A percentile compares a stretch with the other conserved stretches of the same genome.
phyloP scores from a whole-genome alignment of 2,888 invertebrate species.

The Eristalis pertinax region DNA sequence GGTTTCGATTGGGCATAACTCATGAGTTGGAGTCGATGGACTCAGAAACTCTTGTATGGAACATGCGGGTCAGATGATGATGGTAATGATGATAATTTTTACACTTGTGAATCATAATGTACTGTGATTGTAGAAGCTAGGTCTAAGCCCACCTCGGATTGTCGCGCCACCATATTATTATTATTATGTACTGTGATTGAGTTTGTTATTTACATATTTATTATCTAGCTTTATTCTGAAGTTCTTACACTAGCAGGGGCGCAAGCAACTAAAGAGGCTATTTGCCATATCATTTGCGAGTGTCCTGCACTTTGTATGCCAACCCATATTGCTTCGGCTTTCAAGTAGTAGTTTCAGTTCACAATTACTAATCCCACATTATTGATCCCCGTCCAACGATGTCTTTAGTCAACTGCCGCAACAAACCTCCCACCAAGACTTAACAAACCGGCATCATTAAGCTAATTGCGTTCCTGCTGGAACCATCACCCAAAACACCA shows the following conservation, averaged over 20 bases:
- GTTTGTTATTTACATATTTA: too few relatives aligned
- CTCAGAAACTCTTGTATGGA: too few relatives aligned
- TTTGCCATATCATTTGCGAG: neutral
- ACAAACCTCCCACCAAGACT: neutral
- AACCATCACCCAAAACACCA: neutral
- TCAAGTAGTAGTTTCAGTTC: neutral
- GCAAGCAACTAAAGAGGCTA: neutral
- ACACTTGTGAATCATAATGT: too few relatives aligned
- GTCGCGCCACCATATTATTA: too few relatives aligned
- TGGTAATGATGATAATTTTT: too few relatives aligned
- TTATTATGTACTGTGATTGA: too few relatives aligned
- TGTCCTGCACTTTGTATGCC: neutral
- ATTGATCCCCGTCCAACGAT: neutral
- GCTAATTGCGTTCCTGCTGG: neutral
- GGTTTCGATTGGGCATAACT: too few relatives aligned
- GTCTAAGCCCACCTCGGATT: too few relatives aligned
- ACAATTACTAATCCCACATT: neutral
- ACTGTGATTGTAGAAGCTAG: too few relatives aligned
- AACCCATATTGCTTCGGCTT: neutral
- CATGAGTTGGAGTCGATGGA: too few relatives aligned
- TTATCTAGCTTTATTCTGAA: too few relatives aligned
- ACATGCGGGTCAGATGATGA: too few relatives aligned
- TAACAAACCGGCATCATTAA: neutral
- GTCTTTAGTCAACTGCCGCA: neutral
- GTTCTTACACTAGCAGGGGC: neutral